Evolutionary conservation across 30 jellyfish, hydroid and myxozoan species (phyloP), one percentile per base, ranked within the genome.

Genomic region (Cassiopea xamachana): DNA sequence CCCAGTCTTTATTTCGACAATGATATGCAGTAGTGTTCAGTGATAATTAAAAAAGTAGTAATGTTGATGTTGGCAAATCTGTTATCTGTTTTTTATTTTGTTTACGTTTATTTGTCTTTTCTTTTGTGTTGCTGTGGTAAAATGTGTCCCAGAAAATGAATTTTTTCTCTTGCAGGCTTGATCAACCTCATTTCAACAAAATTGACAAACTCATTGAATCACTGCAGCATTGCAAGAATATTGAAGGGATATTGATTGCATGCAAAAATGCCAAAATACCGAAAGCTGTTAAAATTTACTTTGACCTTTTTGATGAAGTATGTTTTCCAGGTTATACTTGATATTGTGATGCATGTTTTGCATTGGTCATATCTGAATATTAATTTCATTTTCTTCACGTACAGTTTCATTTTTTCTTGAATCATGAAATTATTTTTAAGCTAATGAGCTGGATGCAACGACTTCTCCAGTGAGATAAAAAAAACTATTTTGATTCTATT

Each of bases 211-310:
- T 96, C 80, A 76, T 96, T 73, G 75, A 60, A 46, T 90, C 99
- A 27, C 64, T 96, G 80, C 92, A 86, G 47, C 79, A 75, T 62
- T 96, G 99, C 91, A 77, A 81, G 48, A 69, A 71, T 60, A 83
- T 96, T 17, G 97, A 96, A 77, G 58, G 92, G 45, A 60, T 92
- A 5, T 84, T 97, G 73, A 84, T 96, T 45, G 90, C 93, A 18
- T 80, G 95, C 91, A 96, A 96, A 83, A 86, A 85, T 85, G 98
- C 97, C 77, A 92, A 89, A 92, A 82, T 90, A 3, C 90, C 90
- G 48, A 86, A 86, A 81, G 88, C 73, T 8, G n/a, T 45, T 6
- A 75, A 67, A 12, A 73, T 89, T 14, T 92, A 81, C 61, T 46
- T 64, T 55, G 82, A 80, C 46, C 87, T 92, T 1, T 87, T 92